These are phyloP conservation scores for Nemurella pictetii DNA, from an alignment of 2,888 invertebrate species.

Conservation along the genomic window DNA sequence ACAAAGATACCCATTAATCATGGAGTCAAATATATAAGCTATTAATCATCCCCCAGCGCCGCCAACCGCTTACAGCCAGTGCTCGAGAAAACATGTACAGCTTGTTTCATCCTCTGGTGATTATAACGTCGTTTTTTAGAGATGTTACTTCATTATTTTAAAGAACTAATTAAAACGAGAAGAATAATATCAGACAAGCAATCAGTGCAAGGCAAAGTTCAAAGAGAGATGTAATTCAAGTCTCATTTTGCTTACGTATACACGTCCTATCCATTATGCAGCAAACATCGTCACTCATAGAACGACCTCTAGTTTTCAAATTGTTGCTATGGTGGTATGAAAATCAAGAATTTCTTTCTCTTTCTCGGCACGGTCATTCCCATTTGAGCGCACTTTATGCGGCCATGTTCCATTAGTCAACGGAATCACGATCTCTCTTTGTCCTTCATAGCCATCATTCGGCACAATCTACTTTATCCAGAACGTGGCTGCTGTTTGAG, in stretches of 20 bases:
- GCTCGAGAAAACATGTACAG: background rate
- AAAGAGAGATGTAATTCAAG: background rate
- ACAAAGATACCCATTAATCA: background rate
- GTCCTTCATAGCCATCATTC: background rate
- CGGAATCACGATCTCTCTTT: constrained; percentile 15
- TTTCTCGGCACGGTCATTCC: background rate
- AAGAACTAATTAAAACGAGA: background rate
- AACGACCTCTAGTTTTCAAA: background rate
- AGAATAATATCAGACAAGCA: background rate
- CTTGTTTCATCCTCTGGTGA: background rate
- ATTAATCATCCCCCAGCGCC: constrained; percentile 5
- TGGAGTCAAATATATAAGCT: background rate
- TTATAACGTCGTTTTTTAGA: background rate
- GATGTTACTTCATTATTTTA: background rate
- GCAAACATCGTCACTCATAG: background rate
- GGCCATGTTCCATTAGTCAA: constrained; percentile 23
- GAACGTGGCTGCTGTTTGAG: constrained; percentile 12
- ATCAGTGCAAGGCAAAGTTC: background rate
- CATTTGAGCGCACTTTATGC: constrained; percentile 16
- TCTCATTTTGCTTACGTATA: background rate
- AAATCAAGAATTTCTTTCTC: background rate
- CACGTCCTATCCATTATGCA: background rate
- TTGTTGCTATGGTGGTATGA: background rate
- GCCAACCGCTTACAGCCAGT: background rate
- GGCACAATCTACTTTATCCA: constrained; percentile 10